Evolutionary conservation across 2,888 invertebrate species (phyloP), one percentile per base, ranked within the genome.

Genomic region (Ormyrus pomaceus): DNA sequence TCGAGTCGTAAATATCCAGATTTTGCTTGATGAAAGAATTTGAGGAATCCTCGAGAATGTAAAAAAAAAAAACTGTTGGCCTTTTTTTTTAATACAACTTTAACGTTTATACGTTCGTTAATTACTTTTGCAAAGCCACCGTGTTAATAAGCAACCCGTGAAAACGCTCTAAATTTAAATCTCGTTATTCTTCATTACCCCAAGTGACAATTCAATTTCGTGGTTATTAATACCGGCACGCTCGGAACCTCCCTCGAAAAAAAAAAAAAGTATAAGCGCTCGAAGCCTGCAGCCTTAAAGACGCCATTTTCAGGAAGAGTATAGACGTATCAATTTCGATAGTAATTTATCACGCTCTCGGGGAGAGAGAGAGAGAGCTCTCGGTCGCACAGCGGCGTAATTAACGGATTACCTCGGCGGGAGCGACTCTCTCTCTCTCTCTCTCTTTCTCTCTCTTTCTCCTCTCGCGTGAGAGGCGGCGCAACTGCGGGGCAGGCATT

Each of bases 391-490:
- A 19, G 19, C 19, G 19, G 83, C 84, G 84, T 87, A 89, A 89
- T 89, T 89, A 89, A 87, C 87, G 87, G 88, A 88, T 86, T 87
- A 86, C 85, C 19, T 19, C 19, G 79, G 34, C 72, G 82, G 69
- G 83, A 62, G 78, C 55, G 66, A 74, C 56, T 19, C 77, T 62
- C 19, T 19, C 19, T 19, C 19, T 19, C 19, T 2, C 19, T 19
- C 19, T 19, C 19, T 19, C 19, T 19, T n/a, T n/a, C 19, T 19
- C 19, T 19, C 19, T 19, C 19, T 19, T 19, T 19, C 19, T 19
- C 19, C 19, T 19, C 19, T 19, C 79, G 61, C 64, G 76, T 65
- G 71, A 76, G 64, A 56, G 56, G 64, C 66, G 68, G 58, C 45
- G 66, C 73, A 58, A 19, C 2, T 9, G 46, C 9, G 10, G 82